Base-by-base conservation (phyloP, 2,113 vertebrate species). In the Sinocyclocheilus grahami region DNA sequence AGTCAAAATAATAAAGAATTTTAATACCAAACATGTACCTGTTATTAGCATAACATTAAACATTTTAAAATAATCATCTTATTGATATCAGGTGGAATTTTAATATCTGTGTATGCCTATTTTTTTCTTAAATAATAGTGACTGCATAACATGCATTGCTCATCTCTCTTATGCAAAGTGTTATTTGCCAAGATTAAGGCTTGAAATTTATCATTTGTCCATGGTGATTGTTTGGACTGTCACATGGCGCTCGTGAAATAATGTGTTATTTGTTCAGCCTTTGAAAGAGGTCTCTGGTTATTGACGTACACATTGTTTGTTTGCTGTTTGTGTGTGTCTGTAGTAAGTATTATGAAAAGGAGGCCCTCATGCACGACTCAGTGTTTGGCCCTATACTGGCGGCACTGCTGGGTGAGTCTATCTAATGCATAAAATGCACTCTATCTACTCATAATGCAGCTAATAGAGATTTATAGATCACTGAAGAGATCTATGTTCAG, bases 261-360 rank as follows among this genome's bases (percentile, higher is more conserved):
- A 48, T 81, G 60, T 1, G 62, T 67, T 63, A 27, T 60, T 78
- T 53, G 42, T 63, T 65, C 16, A 75, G 77, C 77, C n/a, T 58
- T 82, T 58, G 3, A 62, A 82, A 76, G 20, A 86, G 80, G 24
- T 63, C n/a, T 39, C 39, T 20, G 80, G 20, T 75, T 65, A 33
- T 58, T 16, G 63, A 76, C 48, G 62, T 74, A 42, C 11, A 53
- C 46, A 18, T 10, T 71, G 7, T 42, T 20, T n/a, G 27, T 55
- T 58, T 84, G 85, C 72, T 82, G 16, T 90, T 5, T 80, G 81
- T 85, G 62, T 87, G 20, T 93, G 90, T 89, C 80, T 92, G 92
- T 92, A 99, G 98, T 94, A 98, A 99, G 92, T 99, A 98, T 92
- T 99, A 99, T 4, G 97, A 99, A 91, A 97, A 93, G 89, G 97